Evolutionary conservation across 2,113 vertebrate species (phyloP).

Genomic region (Edolisoma coerulescens): DNA sequence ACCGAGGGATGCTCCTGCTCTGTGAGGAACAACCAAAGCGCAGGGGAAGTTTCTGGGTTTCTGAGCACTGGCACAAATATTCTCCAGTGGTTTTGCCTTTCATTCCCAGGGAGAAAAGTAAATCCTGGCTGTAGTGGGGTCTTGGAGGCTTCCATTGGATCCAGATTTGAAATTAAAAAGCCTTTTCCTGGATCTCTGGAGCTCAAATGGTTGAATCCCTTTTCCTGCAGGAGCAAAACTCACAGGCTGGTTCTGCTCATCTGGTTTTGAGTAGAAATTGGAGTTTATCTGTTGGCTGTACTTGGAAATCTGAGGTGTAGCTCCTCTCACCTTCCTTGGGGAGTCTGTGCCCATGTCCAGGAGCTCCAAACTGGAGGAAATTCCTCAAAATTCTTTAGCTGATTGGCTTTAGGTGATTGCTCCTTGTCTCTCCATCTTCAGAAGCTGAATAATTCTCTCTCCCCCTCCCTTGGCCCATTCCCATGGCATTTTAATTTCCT

Average conservation of each 20-base stretch:
- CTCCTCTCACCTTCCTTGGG: background rate
- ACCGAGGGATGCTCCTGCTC: rapidly evolving
- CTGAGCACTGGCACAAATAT: background rate
- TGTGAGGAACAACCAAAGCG: rapidly evolving
- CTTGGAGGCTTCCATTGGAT: background rate
- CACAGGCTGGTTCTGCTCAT: background rate
- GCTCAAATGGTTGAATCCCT: background rate
- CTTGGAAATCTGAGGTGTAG: background rate
- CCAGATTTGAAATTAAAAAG: background rate
- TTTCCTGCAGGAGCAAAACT: background rate
- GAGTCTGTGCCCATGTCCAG: rapidly evolving
- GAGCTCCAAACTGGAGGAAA: background rate
- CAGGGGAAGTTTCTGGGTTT: background rate
- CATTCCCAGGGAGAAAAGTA: background rate
- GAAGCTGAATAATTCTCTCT: background rate
- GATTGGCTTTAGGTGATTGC: background rate
- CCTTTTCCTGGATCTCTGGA: background rate
- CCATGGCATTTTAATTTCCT: rapidly evolving
- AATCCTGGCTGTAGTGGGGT: background rate
- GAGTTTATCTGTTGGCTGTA: rapidly evolving
- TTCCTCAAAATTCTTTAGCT: rapidly evolving
- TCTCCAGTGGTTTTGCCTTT: background rate
- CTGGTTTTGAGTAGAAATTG: background rate
- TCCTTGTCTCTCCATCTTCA: slow-evolving; percentile 8
- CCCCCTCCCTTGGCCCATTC: background rate